phyloP scores from a whole-genome alignment of 2,113 vertebrate species.

The Petrocephalus microphthalmus region DNA sequence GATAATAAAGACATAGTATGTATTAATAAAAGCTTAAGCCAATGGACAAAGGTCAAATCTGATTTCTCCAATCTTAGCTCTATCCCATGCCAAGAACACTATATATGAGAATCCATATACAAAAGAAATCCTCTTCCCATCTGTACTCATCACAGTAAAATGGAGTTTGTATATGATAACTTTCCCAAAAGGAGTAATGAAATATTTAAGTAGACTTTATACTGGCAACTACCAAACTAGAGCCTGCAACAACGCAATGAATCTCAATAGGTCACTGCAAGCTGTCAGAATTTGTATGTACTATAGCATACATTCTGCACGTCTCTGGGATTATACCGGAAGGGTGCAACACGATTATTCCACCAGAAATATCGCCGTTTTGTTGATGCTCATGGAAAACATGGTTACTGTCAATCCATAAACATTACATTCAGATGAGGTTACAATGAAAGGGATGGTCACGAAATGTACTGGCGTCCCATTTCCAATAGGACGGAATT shows the following conservation, averaged over 20 bases:
- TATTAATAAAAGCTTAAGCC: not conserved
- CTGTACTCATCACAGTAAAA: not conserved
- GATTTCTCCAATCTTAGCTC: not conserved
- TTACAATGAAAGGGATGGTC: not conserved
- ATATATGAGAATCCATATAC: not conserved
- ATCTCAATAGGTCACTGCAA: not conserved
- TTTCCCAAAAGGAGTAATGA: not conserved
- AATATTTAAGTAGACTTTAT: not conserved
- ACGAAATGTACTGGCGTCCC: not conserved
- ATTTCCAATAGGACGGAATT: not conserved
- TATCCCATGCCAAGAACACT: not conserved
- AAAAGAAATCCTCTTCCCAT: not conserved
- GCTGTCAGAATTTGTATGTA: not conserved
- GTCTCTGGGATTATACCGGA: not conserved
- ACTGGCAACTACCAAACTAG: not conserved
- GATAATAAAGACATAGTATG: conserved; percentile 2
- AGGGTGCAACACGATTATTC: not conserved
- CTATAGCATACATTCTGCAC: not conserved
- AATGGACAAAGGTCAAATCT: not conserved
- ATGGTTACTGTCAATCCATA: not conserved
- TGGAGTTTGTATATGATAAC: not conserved
- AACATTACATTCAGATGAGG: not conserved
- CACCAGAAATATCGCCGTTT: not conserved
- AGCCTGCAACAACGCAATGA: not conserved
- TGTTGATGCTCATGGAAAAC: not conserved